Evolutionary conservation across 2,888 invertebrate genomes (phyloP), one percentile per base, ranked within the genome.

Genomic region (Phragmatobia fuliginosa): DNA sequence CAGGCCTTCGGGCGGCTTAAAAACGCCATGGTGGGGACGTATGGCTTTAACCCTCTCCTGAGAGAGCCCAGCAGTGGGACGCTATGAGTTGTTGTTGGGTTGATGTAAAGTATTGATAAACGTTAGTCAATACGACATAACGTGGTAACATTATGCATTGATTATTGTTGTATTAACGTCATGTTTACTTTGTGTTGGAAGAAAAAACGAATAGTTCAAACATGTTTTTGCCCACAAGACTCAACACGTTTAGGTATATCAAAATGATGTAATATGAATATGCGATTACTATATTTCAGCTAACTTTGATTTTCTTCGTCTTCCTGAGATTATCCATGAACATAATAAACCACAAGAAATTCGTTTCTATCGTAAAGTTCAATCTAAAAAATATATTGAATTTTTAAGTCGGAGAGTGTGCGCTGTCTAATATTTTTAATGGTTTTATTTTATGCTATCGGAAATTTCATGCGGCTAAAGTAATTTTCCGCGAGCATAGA

Each of bases 381-480:
- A 63, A 77, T 75, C 77, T 74, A 73, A 68, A 67, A 72, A 78
- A 80, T 72, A 75, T 82, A 79, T 80, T 68, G 68, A 79, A 64
- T 72, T 74, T 68, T 76, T 77, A 73, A 81, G 74, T 72, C 71
- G 71, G 78, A 79, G 79, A 79, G 78, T 80, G 28, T 56, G 77
- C 77, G 76, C 85, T 87, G 84, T 88, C 87, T 84, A 80, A 85
- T 82, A 84, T 86, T 87, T 90, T 91, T 89, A 89, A 88, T 87
- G 86, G 88, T 90, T 90, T 91, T 91, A 91, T 92, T 92, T 88
- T 89, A 88, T 88, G 88, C 86, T 86, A 90, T 92, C 92, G 93
- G 93, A 94, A 94, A 94, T 94, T 94, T 93, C 92, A 91, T 92
- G 92, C 89, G 91, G 93, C 92, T 91, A 92, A 94, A 95, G 94